Evolutionary conservation across 2,888 invertebrate genomes (phyloP), one percentile per base, ranked within the genome.

Genomic region (Ligdia adustata): DNA sequence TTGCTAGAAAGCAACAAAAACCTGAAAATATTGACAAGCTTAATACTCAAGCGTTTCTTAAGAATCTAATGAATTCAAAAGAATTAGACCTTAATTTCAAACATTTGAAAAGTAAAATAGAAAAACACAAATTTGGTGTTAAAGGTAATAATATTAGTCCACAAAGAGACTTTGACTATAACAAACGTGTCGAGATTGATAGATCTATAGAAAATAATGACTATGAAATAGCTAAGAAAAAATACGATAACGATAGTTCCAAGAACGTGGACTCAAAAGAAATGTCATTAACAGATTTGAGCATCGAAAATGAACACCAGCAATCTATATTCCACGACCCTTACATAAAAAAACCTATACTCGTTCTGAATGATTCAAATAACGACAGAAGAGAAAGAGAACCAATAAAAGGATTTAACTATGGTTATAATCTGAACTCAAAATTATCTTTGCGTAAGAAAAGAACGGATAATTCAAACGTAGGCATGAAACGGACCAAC

Each of bases 11-110:
- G 2, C 9, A 18, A 18, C 35, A 20, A 6, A 27, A 22, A 9
- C 6, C n/a, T 9, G 22, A 29, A 22, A 40, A 24, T 27, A 16
- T 49, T 29, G 43, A 38, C 26, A 46, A 49, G 41, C 43, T 49
- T 4, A 44, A 53, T 13, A 52, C 52, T 4, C 39, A 53, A 15
- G 56, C 44, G 0, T 53, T 61, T 18, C 41, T 54, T 1, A 47
- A 55, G 26, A 55, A 55, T 13, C 53, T 49, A 5, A 22, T 41
- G 3, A 22, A 34, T 9, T 45, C 40, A 0, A 48, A 56, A 20
- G 50, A 58, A 9, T 34, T 69, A 3, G 60, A 54, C 26, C 55
- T 69, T 4, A 69, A 66, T 32, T 72, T 48, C 14, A 64, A 64
- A 35, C 42, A 62, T 26, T 59, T 69, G 12, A 64, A 52, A 3